Evolutionary conservation across 2,113 vertebrate genomes (phyloP).

Genomic region (Pedionomus torquatus): DNA sequence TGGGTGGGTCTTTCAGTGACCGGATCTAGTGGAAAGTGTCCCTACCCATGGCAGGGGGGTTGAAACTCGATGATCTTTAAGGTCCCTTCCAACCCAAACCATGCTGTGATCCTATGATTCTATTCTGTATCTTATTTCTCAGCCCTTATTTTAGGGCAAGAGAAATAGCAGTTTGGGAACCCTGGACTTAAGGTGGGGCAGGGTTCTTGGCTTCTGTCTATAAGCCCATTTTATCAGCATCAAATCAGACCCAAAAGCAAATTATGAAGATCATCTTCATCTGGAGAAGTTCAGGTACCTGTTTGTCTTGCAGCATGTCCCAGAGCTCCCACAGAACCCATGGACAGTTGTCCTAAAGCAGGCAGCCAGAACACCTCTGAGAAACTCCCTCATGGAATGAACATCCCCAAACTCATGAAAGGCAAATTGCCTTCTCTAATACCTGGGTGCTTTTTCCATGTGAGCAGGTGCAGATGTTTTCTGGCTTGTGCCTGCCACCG

Average conservation of each 20-base stretch:
- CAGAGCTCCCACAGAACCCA: background rate
- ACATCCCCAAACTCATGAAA: conserved; percentile 41
- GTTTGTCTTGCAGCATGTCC: background rate
- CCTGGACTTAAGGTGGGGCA: background rate
- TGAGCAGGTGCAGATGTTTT: conserved; percentile 65
- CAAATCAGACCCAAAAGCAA: background rate
- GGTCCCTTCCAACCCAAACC: too few species aligned
- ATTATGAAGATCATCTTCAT: background rate
- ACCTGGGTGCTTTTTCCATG: conserved; percentile 6
- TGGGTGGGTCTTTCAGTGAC: too few species aligned
- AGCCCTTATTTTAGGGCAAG: background rate
- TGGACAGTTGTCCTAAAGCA: background rate
- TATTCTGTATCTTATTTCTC: background rate
- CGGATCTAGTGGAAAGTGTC: too few species aligned
- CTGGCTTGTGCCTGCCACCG: conserved; percentile 31
- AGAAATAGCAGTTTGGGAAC: background rate
- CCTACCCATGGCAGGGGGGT: too few species aligned
- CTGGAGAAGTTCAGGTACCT: background rate
- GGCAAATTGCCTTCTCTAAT: background rate
- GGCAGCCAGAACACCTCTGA: background rate
- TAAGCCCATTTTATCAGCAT: background rate
- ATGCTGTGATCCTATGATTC: too few species aligned
- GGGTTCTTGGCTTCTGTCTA: background rate
- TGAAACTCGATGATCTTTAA: too few species aligned
- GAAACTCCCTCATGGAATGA: background rate